These are phyloP conservation scores for Parasteatoda lunata DNA, from an alignment of 2,888 invertebrate species.

Conservation along the genomic window DNA sequence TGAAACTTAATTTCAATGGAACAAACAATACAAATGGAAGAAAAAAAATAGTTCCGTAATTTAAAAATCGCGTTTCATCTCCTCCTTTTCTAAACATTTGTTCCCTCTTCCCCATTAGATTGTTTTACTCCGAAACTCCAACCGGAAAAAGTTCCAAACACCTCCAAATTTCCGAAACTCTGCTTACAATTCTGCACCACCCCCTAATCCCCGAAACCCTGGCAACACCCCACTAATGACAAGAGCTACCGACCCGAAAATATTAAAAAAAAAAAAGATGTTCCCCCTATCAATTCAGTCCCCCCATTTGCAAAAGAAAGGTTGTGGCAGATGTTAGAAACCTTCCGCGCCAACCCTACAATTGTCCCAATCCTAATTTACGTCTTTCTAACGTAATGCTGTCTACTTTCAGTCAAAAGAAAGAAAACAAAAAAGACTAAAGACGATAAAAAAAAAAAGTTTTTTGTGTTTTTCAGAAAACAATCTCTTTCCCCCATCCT, in stretches of 20 bases:
- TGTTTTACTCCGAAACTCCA: constrained; percentile 20
- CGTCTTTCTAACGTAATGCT: constrained; percentile 2
- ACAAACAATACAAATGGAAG: not conserved
- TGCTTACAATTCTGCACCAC: constrained; percentile 32
- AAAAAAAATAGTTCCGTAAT: not conserved
- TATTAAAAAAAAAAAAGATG: constrained; percentile 11
- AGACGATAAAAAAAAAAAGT: not conserved
- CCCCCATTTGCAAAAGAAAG: constrained; percentile 2
- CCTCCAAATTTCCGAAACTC: constrained; percentile 29
- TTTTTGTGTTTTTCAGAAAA: constrained; percentile 38
- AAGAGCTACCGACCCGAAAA: constrained; percentile 52
- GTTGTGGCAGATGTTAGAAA: constrained; percentile 51
- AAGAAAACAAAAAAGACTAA: constrained; percentile 4
- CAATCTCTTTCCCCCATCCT: constrained; percentile 16
- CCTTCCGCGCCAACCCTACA: constrained; percentile 43
- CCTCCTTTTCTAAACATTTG: not conserved
- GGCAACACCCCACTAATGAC: constrained; percentile 58
- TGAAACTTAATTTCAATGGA: too few species aligned
- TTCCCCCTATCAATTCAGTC: constrained; percentile 7
- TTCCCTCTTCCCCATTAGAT: not conserved
- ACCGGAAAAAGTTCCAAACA: constrained; percentile 52
- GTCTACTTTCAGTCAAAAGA: not conserved
- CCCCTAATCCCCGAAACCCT: constrained; percentile 32
- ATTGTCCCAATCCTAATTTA: constrained; percentile 52
- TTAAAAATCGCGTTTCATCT: not conserved